Conservation (phyloP, 2,888 invertebrate species). For the Eurois occulta region DNA sequence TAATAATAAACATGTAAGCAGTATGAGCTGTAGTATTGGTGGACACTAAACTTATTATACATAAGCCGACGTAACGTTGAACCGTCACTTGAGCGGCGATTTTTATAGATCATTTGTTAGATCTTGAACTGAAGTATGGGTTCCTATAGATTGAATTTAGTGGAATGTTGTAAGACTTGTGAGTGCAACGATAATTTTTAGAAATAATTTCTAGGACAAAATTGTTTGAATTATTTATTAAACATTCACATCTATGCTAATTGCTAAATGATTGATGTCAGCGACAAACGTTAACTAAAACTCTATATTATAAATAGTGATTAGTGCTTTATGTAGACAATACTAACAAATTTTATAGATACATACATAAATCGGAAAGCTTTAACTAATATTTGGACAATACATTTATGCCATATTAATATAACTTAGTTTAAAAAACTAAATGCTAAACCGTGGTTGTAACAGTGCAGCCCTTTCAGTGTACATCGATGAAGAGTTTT, state of each 20-base stretch:
- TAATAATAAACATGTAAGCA: slow-evolving; percentile 44
- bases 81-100: slow-evolving; percentile 45
- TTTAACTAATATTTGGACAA: slow-evolving; percentile 85
- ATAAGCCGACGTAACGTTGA: slow-evolving; percentile 27
- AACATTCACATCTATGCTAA: slow-evolving; percentile 61
- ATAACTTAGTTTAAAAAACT: slow-evolving; percentile 73
- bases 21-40: slow-evolving; percentile 53
- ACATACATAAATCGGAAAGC: slow-evolving; percentile 79
- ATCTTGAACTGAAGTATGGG: slow-evolving; percentile 88
- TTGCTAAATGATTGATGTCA: slow-evolving; percentile 61
- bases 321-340: slow-evolving; percentile 70
- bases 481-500: slow-evolving; percentile 64
- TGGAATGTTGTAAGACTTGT: slow-evolving; percentile 74
- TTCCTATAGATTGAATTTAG: slow-evolving; percentile 88
- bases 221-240: slow-evolving; percentile 69
- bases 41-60: slow-evolving; percentile 38
- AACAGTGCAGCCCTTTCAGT: slow-evolving; percentile 58
- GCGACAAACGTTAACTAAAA: slow-evolving; percentile 59
- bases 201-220: slow-evolving; percentile 67
- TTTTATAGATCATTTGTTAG: slow-evolving; percentile 73
- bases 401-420: slow-evolving; percentile 82
- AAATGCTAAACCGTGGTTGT: slow-evolving; percentile 59
- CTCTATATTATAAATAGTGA: slow-evolving; percentile 61
- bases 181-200: slow-evolving; percentile 73
- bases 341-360: slow-evolving; percentile 73